Evolutionary conservation across 2,888 invertebrate species (phyloP), one percentile per base, ranked within the genome.

Genomic region (Andrena camellia): DNA sequence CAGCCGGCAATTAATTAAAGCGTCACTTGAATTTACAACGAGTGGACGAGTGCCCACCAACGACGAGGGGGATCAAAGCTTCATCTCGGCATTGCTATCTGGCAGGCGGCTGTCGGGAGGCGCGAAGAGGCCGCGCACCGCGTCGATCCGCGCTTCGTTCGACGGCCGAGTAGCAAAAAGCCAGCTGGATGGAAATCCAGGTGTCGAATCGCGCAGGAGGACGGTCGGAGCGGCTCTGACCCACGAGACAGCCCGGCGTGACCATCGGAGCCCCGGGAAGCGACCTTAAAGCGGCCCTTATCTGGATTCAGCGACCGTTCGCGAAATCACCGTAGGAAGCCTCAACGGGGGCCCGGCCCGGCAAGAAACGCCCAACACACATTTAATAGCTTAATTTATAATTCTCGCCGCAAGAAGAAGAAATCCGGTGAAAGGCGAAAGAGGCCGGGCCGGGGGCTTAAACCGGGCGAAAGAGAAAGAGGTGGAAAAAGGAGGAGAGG

Each of bases 341-440:
- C 67, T 62, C 42, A 33, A 69, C 60, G 64, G 42, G 68, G 64
- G 35, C 20, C 74, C 31, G 64, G 35, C 20, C 74, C 31, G 7
- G 83, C 84, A 91, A 90, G 84, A 89, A 89, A 84, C 71, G 74
- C 71, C 60, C 88, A 86, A 90, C 89, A 90, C 90, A 91, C 89
- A 89, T 92, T 92, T 92, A 93, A 93, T 92, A 93, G 92, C 92
- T 93, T 92, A 92, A 93, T 93, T 93, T 93, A 93, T 92, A 93
- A 93, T 92, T 93, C 92, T 89, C 91, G 84, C 87, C 78, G 86
- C 80, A 86, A 84, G 81, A 89, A 90, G 86, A 88, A 89, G 82
- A 84, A 70, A 64, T 33, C 29, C 23, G 63, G 76, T 50, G 85
- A 66, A 62, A 63, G 79, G 42, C 52, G 31, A 31, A 20, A 64